Conservation (phyloP, 2,797 vertebrate genomes). For the Momotus momota region DNA sequence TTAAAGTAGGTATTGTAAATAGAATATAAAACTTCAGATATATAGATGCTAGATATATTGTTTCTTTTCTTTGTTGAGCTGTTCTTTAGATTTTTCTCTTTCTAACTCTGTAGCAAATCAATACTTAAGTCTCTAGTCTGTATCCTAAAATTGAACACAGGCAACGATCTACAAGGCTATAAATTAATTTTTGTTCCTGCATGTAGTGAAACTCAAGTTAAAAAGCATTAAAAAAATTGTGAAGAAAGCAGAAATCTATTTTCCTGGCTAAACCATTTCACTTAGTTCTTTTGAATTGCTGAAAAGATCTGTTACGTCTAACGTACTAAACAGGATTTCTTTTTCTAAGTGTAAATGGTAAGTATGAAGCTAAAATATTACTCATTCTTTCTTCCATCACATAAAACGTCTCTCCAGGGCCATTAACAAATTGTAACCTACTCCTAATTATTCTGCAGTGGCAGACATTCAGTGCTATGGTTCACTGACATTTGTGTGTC, state of each 20-base stretch:
- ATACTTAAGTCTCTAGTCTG: background rate
- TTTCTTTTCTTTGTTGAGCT: background rate
- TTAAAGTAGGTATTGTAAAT: background rate
- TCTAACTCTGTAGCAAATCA: background rate
- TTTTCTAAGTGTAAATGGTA: background rate
- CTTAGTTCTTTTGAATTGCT: background rate
- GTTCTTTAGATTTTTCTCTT: background rate
- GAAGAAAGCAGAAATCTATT: background rate
- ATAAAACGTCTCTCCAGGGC: background rate
- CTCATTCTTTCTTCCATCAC: background rate
- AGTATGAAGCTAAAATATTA: background rate
- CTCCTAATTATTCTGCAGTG: background rate
- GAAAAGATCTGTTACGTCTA: background rate
- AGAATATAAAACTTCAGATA: background rate
- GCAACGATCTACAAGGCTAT: background rate
- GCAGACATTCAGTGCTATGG: background rate
- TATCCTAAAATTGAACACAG: background rate
- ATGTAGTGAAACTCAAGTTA: background rate
- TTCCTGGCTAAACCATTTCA: background rate
- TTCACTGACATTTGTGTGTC: background rate
- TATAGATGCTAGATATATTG: background rate
- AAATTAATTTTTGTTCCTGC: constrained; percentile 13
- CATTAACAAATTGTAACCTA: background rate
- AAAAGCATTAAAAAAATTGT: background rate
- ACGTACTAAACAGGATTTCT: background rate